Percentiles rank a stretch among this genome's conserved stretches.
phyloP scores from a whole-genome alignment of 2,888 invertebrate species.

The Parnassius orleans region DNA sequence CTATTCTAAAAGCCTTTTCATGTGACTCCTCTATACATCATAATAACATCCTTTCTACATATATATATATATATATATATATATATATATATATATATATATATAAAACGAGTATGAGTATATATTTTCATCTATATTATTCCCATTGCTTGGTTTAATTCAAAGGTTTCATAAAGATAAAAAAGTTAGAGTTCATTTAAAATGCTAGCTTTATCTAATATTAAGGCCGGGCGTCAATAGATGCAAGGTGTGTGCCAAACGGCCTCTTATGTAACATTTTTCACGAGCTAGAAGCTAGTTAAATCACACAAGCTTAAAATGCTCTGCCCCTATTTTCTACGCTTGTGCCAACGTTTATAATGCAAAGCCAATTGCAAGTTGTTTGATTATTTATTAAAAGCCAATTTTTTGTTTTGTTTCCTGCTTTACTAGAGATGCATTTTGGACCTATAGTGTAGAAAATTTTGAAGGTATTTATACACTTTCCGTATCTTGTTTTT shows the following conservation, averaged over 20 bases:
- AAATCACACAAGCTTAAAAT: constrained; percentile 44
- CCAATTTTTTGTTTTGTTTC: constrained; percentile 51
- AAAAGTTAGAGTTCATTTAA: not conserved
- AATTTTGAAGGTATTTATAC: not conserved
- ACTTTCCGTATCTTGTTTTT: not conserved
- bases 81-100: too few relatives aligned
- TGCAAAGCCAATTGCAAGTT: constrained; percentile 41
- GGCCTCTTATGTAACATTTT: constrained; percentile 23
- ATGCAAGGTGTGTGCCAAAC: constrained; percentile 15
- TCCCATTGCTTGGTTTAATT: too few relatives aligned
- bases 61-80: too few relatives aligned
- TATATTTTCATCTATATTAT: too few relatives aligned
- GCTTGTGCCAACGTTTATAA: constrained; percentile 28
- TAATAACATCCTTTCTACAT: too few relatives aligned
- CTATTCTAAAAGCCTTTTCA: too few relatives aligned
- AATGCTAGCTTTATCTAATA: constrained; percentile 2
- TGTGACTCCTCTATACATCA: too few relatives aligned
- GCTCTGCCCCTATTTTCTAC: constrained; percentile 45
- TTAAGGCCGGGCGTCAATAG: constrained; percentile 11
- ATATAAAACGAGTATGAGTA: too few relatives aligned
- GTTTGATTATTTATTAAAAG: constrained; percentile 52
- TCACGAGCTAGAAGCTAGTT: constrained; percentile 30
- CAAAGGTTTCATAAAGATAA: too few relatives aligned
- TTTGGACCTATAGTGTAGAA: not conserved
- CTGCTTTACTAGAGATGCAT: constrained; percentile 4